Evolutionary conservation across 2,888 invertebrate species (phyloP).

Genomic region (Fabriciana adippe): DNA sequence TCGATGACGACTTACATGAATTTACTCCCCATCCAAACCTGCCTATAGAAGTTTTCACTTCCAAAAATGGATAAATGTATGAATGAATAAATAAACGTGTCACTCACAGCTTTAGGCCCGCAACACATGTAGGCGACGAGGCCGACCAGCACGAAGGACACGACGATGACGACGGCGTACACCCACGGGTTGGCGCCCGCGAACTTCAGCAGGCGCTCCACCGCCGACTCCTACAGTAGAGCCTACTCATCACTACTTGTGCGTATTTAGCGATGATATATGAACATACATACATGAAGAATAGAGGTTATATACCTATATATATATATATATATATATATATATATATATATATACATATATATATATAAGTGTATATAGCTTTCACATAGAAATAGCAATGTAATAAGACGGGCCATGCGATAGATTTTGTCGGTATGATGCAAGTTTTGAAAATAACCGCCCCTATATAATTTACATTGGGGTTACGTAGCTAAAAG

Average conservation of each 20-base stretch:
- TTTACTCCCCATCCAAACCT: too few relatives aligned
- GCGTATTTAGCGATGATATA: neutral
- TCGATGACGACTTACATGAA: too few relatives aligned
- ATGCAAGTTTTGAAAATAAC: too few relatives aligned
- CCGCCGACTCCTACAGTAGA: constrained; percentile 86
- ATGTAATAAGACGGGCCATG: neutral
- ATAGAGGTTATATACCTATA: neutral
- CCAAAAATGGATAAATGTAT: too few relatives aligned
- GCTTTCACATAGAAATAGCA: neutral
- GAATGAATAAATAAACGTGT: neutral
- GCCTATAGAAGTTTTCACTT: too few relatives aligned
- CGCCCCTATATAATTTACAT: too few relatives aligned
- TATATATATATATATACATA: too few relatives aligned
- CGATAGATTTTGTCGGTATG: neutral
- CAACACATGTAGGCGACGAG: constrained; percentile 92
- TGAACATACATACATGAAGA: neutral
- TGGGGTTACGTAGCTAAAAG: too few relatives aligned
- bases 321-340: too few relatives aligned
- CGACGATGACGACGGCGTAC: constrained; percentile 92
- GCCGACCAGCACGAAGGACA: constrained; percentile 89
- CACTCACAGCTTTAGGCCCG: constrained; percentile 81
- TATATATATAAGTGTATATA: too few relatives aligned
- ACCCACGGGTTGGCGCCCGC: constrained; percentile 95
- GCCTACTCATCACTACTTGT: constrained; percentile 34
- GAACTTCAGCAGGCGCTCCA: constrained; percentile 88